These are phyloP conservation scores for Xestia rhomboidea DNA, from an alignment of 2,888 invertebrate genomes.

Conservation along the genomic window DNA sequence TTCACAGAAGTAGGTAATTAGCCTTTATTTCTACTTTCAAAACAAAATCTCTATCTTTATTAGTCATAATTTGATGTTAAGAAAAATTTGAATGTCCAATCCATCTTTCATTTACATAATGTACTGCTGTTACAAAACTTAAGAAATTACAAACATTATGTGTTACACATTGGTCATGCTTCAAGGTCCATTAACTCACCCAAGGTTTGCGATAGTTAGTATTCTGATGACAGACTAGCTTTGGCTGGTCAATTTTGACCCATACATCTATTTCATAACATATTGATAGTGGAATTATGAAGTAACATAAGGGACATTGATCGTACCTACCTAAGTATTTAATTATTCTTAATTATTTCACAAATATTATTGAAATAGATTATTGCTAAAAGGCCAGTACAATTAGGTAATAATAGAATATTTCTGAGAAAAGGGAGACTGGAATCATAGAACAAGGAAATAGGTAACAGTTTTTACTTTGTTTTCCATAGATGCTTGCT, in stretches of 20 bases:
- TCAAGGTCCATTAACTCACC: constrained; percentile 35
- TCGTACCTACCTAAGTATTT: too few relatives aligned
- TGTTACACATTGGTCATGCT: constrained; percentile 32
- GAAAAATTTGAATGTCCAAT: constrained; percentile 18
- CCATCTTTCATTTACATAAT: constrained; percentile 25
- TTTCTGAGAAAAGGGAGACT: not conserved
- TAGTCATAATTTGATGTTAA: not conserved
- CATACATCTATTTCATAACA: not conserved
- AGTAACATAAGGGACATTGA: too few relatives aligned
- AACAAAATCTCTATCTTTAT: not conserved
- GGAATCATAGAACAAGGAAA: too few relatives aligned
- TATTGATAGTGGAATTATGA: too few relatives aligned
- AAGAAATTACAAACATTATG: constrained; percentile 26
- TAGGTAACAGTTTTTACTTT: not conserved
- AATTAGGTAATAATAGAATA: not conserved
- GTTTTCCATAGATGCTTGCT: not conserved
- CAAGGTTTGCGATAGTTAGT: constrained; percentile 29
- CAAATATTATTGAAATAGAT: not conserved
- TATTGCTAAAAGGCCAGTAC: constrained; percentile 1
- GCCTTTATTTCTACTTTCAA: not conserved
- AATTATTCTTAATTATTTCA: too few relatives aligned
- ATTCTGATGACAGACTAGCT: constrained; percentile 24
- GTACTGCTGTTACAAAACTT: constrained; percentile 33
- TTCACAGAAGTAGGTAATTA: not conserved
- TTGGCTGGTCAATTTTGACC: not conserved